phyloP scores from a whole-genome alignment of 2,888 invertebrate species.

The Rutpela maculata region DNA sequence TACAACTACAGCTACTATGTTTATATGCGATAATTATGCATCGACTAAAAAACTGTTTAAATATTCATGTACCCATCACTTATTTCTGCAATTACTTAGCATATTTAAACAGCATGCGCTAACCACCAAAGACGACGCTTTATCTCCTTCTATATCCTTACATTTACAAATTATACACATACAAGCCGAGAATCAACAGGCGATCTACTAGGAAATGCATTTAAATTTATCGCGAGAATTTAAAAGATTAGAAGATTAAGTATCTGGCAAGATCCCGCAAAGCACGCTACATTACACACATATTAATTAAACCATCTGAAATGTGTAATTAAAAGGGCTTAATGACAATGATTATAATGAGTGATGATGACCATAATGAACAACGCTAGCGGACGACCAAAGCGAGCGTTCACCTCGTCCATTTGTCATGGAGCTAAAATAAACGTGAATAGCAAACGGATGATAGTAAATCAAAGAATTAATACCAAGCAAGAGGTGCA shows the following conservation, averaged over 20 bases:
- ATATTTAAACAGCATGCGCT: background rate
- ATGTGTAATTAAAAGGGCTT: conserved; percentile 18
- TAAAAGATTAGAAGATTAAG: background rate
- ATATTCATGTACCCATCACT: background rate
- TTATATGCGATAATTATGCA: too few species aligned
- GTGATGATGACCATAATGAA: conserved; percentile 21
- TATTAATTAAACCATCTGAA: conserved; percentile 20
- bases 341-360: conserved; percentile 19
- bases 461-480: conserved; percentile 14
- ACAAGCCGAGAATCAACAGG: conserved; percentile 7
- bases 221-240: background rate
- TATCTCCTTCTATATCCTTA: background rate
- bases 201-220: conserved; percentile 4
- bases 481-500: background rate
- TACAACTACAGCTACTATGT: too few species aligned
- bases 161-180: conserved; percentile 1
- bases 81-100: background rate
- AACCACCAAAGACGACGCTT: background rate
- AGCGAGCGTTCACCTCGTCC: conserved; percentile 43
- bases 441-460: conserved; percentile 39
- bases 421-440: conserved; percentile 44
- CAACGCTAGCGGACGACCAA: conserved; percentile 10
- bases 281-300: conserved; percentile 11
- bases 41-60: background rate
- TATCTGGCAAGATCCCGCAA: conserved; percentile 3